A percentile compares a stretch with the other conserved stretches of the same genome.
phyloP scores from a whole-genome alignment of 2,888 invertebrate species.

The Lasioglossum malachurum region DNA sequence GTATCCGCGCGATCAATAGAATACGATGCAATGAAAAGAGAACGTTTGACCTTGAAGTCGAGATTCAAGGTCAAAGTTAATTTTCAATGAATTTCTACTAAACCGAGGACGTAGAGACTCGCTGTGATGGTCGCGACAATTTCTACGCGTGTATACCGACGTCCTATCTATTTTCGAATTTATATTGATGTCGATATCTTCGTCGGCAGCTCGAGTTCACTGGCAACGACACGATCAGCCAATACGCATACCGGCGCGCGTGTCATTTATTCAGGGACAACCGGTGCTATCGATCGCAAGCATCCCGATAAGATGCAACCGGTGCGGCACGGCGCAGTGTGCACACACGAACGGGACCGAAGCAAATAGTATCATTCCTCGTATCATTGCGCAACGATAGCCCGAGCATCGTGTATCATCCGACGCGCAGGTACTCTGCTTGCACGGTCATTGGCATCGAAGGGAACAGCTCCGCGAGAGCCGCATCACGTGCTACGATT shows the following conservation, averaged over 20 bases:
- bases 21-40: no score
- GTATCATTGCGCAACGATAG: conserved; percentile 17
- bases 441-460: conserved; percentile 39
- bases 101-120: no score
- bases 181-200: no score
- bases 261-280: not conserved
- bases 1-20: no score
- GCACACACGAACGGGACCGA: not conserved
- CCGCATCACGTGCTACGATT: conserved; percentile 27
- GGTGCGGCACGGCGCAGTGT: no score
- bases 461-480: not conserved
- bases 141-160: no score
- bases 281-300: not conserved
- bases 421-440: not conserved
- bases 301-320: not conserved
- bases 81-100: no score
- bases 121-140: no score
- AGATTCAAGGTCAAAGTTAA: no score
- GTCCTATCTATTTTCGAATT: no score
- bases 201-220: not conserved
- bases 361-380: conserved; percentile 16
- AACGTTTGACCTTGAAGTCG: no score
- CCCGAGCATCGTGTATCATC: conserved; percentile 19
- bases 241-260: not conserved
- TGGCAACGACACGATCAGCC: not conserved